Percentiles rank a stretch among this genome's conserved stretches.
Evolutionary conservation across 2,113 vertebrate genomes (phyloP).

Genomic region (Coturnix japonica): DNA sequence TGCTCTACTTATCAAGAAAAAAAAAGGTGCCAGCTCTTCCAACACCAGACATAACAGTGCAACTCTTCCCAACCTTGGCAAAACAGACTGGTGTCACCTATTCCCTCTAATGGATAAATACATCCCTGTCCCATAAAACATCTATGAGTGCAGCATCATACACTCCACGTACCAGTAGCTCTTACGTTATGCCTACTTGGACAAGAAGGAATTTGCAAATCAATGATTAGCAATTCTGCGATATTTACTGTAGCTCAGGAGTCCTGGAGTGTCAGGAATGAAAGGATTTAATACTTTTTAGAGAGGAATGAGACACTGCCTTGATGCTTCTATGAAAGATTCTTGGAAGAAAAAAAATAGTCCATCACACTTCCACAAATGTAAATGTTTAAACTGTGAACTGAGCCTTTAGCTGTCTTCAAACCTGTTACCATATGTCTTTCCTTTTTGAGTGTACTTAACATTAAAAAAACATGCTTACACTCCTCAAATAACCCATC

Average conservation of each 20-base stretch:
- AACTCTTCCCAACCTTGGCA: background rate
- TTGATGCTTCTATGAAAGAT: conserved; percentile 45
- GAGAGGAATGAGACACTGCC: background rate
- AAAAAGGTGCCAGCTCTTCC: background rate
- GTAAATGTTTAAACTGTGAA: conserved; percentile 75
- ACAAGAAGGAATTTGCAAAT: background rate
- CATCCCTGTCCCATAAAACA: background rate
- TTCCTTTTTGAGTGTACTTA: conserved; percentile 66
- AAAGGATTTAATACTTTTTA: conserved; percentile 42
- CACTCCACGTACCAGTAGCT: background rate
- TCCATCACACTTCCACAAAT: conserved; percentile 70
- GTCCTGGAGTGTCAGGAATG: background rate
- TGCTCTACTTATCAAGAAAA: background rate
- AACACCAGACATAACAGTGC: background rate
- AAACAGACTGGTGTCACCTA: background rate
- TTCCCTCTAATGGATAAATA: background rate
- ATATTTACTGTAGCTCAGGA: background rate
- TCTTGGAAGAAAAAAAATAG: conserved; percentile 63
- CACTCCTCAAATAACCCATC: conserved; percentile 70
- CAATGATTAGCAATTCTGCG: background rate
- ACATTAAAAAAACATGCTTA: conserved; percentile 71
- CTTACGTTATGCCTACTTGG: background rate
- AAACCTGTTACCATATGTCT: conserved; percentile 69
- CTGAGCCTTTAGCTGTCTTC: conserved; percentile 65
- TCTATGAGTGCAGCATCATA: background rate